Conservation (phyloP, 2,888 invertebrate species). For the Synanthedon vespiformis region DNA sequence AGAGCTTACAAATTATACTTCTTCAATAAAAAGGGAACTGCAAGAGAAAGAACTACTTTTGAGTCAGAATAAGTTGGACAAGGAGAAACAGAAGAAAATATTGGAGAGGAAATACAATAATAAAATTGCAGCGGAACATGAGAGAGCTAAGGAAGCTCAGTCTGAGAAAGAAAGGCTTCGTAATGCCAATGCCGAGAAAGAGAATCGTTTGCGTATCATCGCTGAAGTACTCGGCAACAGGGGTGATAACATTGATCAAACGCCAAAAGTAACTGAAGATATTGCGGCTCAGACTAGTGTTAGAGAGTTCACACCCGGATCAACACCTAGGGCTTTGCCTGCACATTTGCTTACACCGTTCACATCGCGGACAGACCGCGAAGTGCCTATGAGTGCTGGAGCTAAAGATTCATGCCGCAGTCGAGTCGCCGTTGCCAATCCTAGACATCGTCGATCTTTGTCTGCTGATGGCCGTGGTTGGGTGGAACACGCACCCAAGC, state of each 20-base stretch:
- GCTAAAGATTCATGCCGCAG: slow-evolving; percentile 50
- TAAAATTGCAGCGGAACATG: slow-evolving; percentile 79
- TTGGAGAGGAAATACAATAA: slow-evolving; percentile 71
- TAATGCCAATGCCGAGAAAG: slow-evolving; percentile 52
- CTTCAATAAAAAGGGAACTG: slow-evolving; percentile 71
- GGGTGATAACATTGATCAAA: slow-evolving; percentile 29
- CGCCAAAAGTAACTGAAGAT: slow-evolving; percentile 28
- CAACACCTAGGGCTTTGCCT: slow-evolving; percentile 55
- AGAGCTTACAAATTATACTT: slow-evolving; percentile 74
- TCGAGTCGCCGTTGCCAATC: slow-evolving; percentile 78
- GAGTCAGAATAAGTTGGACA: slow-evolving; percentile 74
- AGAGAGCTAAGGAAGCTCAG: slow-evolving; percentile 77
- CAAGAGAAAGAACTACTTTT: slow-evolving; percentile 75
- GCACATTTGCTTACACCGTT: slow-evolving; percentile 57
- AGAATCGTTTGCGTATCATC: slow-evolving; percentile 55
- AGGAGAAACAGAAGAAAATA: slow-evolving; percentile 73
- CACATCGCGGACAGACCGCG: not conserved
- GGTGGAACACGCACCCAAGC: slow-evolving; percentile 89
- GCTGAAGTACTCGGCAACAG: slow-evolving; percentile 41
- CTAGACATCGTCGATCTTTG: slow-evolving; percentile 82
- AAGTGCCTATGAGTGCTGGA: not conserved
- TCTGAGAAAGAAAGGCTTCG: slow-evolving; percentile 42
- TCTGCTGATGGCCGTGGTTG: slow-evolving; percentile 83
- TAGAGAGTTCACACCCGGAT: slow-evolving; percentile 53
- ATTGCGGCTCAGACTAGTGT: slow-evolving; percentile 44